phyloP scores from a whole-genome alignment of 2,888 invertebrate genomes.

The Psylliodes chrysocephalus region DNA sequence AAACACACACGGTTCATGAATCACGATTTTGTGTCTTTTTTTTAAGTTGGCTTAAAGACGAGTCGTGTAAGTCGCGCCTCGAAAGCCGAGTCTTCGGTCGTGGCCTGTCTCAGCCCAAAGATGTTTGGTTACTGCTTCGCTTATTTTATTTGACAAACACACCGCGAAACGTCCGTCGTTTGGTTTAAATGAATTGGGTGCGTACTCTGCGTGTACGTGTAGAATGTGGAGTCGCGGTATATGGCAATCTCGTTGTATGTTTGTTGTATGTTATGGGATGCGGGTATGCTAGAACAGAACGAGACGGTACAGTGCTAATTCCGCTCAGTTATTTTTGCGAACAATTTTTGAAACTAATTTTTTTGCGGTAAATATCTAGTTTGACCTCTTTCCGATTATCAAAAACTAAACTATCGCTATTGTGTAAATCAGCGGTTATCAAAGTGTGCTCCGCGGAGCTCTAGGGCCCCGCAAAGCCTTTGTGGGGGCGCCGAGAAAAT shows the following conservation, averaged over 20 bases:
- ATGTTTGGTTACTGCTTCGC: slow-evolving; percentile 17
- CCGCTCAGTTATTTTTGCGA: no score
- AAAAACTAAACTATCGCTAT: no score
- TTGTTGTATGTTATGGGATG: slow-evolving; percentile 32
- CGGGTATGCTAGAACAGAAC: slow-evolving; percentile 23
- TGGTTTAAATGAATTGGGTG: slow-evolving; percentile 27
- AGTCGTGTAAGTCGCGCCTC: slow-evolving; percentile 3
- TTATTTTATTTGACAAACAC: slow-evolving; percentile 19
- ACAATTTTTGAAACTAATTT: no score
- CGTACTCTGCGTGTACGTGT: slow-evolving; percentile 1
- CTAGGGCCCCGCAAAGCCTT: no score
- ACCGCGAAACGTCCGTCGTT: slow-evolving; percentile 7
- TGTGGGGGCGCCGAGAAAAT: no score
- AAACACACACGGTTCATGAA: neutral
- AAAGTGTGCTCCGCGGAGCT: no score
- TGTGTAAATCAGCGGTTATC: no score
- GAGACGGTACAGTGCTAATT: slow-evolving; percentile 7
- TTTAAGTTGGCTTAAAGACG: neutral
- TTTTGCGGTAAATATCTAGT: no score
- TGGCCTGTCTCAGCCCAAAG: slow-evolving; percentile 2
- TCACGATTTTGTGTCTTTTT: slow-evolving; percentile 10
- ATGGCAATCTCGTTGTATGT: slow-evolving; percentile 4
- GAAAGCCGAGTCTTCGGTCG: neutral
- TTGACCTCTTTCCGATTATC: no score
- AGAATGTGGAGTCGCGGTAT: no score